Evolutionary conservation across 2,113 vertebrate species (phyloP), one percentile per base, ranked within the genome.

Genomic region (Caloenas nicobarica): DNA sequence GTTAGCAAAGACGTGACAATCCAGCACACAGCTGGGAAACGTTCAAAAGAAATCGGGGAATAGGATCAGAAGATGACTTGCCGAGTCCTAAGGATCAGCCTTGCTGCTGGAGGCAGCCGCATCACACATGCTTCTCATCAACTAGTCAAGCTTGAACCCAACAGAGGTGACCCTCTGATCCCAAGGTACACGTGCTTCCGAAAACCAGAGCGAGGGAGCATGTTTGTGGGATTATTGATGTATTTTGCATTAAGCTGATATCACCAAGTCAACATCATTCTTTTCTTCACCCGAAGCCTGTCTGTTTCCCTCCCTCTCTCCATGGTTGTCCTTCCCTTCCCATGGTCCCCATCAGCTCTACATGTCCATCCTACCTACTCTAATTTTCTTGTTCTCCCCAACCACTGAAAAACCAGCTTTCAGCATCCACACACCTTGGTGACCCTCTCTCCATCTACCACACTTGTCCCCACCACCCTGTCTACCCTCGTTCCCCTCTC

Each of bases 381-480:
- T 26, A 3, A 7, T 24, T 79, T 82, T 38, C 26, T 28, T 16
- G 7, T 10, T 21, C 4, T 66, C 8, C 2, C 11, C 13, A 0
- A 0, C 6, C 16, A 26, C 40, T 62, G 60, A 38, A 72, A 58
- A 42, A 33, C 34, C 29, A 44, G 1, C 7, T 34, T 81, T 73
- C 26, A 9, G 7, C 21, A 42, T 19, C 13, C 33, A 8, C 8
- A 2, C 11, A 4, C 7, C 21, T 10, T 40, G 31, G 15, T 7
- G 25, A 6, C 16, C 3, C 11, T 42, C 16, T 78, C 9, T 56
- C 28, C 21, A 2, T 3, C 10, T 4, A 6, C n/a, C 48, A 13
- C 2, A 1, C 14, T 8, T 36, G 36, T 72, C 23, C 40, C 12
- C 2, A 2, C 22, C 62, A 6, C 24, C 2, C 2, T 10, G 7